These are phyloP conservation scores for Phyllotreta striolata DNA, from an alignment of 2,888 invertebrate genomes.

Conservation along the genomic window DNA sequence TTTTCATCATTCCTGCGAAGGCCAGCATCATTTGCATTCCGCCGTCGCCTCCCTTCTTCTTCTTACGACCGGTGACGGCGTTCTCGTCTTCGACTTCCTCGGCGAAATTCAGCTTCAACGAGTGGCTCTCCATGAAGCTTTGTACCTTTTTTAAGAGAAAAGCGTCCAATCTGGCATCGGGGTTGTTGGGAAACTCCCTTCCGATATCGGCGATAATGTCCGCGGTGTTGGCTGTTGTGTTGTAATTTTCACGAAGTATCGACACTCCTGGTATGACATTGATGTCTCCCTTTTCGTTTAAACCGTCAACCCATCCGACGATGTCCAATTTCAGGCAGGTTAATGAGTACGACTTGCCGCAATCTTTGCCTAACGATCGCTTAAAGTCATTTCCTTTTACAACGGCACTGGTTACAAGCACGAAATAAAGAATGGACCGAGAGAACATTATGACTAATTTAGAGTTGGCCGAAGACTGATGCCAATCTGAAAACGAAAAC, in stretches of 20 bases:
- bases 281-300: slow-evolving; percentile 72
- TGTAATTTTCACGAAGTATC: slow-evolving; percentile 68
- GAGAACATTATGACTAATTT: slow-evolving; percentile 33
- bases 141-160: slow-evolving; percentile 74
- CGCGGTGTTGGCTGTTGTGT: slow-evolving; percentile 64
- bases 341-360: slow-evolving; percentile 68
- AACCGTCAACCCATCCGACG: slow-evolving; percentile 74
- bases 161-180: slow-evolving; percentile 76
- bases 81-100: slow-evolving; percentile 54
- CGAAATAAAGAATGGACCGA: slow-evolving; percentile 12
- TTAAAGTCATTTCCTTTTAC: slow-evolving; percentile 36
- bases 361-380: slow-evolving; percentile 58
- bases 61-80: slow-evolving; percentile 57
- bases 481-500: slow-evolving; percentile 36
- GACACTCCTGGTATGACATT: slow-evolving; percentile 75
- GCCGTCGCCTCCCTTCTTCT: slow-evolving; percentile 65
- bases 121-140: slow-evolving; percentile 73
- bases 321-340: slow-evolving; percentile 80
- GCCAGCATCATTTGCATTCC: slow-evolving; percentile 62
- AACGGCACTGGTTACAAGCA: slow-evolving; percentile 13
- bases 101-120: slow-evolving; percentile 57
- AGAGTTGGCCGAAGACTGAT: slow-evolving; percentile 39
- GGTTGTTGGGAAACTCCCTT: slow-evolving; percentile 74
- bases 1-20: slow-evolving; percentile 70
- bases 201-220: slow-evolving; percentile 77